Conservation (phyloP, 1,140 invertebrate genomes). For the Drosophila busckii region DNA sequence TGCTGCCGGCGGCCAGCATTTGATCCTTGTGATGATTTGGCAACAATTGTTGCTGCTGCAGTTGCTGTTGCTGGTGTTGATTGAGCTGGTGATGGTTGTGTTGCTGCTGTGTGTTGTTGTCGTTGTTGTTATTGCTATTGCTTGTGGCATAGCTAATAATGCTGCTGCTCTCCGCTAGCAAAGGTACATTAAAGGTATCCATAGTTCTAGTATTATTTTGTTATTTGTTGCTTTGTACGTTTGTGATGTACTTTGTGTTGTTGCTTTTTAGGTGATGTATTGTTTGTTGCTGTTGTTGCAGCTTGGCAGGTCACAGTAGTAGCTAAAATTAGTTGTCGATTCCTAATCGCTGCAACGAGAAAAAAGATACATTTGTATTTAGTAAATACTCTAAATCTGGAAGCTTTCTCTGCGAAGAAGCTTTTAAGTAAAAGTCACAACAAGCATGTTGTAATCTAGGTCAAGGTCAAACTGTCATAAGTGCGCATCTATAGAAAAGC, state of each 20-base stretch:
- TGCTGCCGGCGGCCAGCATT: constrained; percentile 66
- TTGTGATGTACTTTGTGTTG: constrained; percentile 28
- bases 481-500: neutral
- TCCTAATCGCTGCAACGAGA: constrained; percentile 22
- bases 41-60: constrained; percentile 36
- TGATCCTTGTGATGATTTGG: constrained; percentile 73
- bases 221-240: constrained; percentile 34
- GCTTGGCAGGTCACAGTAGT: constrained; percentile 50
- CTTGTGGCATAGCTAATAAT: constrained; percentile 33
- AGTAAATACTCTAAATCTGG: no score
- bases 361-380: no score
- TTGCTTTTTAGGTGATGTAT: constrained; percentile 25
- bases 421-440: constrained; percentile 34
- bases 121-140: constrained; percentile 20
- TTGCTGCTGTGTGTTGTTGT: constrained; percentile 23
- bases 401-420: constrained; percentile 7
- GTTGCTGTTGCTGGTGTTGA: constrained; percentile 31
- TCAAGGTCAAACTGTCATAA: constrained; percentile 34
- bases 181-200: constrained; percentile 67
- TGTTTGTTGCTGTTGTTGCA: constrained; percentile 20
- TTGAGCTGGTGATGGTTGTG: constrained; percentile 37
- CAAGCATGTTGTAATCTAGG: constrained; percentile 33
- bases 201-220: constrained; percentile 29
- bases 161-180: constrained; percentile 53
- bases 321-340: constrained; percentile 19